These are phyloP conservation scores for Acanthiza pusilla DNA, from an alignment of 2,797 vertebrate species.

Conservation along the genomic window DNA sequence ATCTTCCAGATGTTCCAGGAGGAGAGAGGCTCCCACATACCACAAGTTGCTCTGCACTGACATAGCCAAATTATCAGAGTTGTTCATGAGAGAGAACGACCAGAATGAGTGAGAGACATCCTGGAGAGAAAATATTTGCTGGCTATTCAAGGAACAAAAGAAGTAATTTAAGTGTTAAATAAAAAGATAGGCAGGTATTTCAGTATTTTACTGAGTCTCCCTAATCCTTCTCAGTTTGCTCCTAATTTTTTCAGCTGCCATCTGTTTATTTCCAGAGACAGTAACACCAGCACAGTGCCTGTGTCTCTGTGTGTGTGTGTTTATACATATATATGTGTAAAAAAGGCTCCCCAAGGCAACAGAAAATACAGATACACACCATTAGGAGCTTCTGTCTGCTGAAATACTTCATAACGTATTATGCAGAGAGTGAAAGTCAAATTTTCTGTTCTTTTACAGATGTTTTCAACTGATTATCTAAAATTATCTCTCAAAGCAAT, in stretches of 20 bases:
- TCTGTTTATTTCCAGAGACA: not conserved
- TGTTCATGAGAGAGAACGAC: not conserved
- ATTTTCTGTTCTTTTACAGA: not conserved
- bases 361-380: not conserved
- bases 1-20: not conserved
- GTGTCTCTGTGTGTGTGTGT: too few relatives aligned
- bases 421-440: not conserved
- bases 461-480: not conserved
- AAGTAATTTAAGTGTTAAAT: not conserved
- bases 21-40: not conserved
- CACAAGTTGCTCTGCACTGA: accelerated
- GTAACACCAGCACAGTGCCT: not conserved
- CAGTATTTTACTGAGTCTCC: not conserved
- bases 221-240: not conserved
- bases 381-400: not conserved
- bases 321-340: not conserved
- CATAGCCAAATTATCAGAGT: not conserved
- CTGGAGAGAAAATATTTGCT: not conserved
- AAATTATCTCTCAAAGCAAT: not conserved
- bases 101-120: not conserved
- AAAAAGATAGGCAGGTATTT: not conserved
- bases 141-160: not conserved
- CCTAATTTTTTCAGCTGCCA: not conserved
- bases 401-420: not conserved
- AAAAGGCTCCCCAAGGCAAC: not conserved